Evolutionary conservation across 2,888 invertebrate species (phyloP).

Genomic region (Drosophila sordidapex): DNA sequence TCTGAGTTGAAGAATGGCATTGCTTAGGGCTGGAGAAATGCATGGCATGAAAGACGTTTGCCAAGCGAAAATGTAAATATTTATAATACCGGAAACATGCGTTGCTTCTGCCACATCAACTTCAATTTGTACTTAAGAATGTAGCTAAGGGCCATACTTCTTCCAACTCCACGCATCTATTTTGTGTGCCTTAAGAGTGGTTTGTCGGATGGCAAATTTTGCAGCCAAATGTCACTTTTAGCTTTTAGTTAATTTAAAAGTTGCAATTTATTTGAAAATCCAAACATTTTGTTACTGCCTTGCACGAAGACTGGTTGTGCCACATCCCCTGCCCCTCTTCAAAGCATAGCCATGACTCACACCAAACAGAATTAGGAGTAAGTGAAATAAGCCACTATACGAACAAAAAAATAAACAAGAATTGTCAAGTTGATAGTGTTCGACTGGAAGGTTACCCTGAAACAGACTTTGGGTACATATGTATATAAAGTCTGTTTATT

Average conservation of each 20-base stretch:
- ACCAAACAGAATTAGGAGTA: slow-evolving; percentile 28
- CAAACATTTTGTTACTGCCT: slow-evolving; percentile 39
- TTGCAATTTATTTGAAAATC: slow-evolving; percentile 72
- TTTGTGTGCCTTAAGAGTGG: neutral
- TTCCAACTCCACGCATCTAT: neutral
- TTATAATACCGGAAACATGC: slow-evolving; percentile 72
- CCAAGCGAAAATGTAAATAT: slow-evolving; percentile 79
- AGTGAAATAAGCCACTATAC: slow-evolving; percentile 36
- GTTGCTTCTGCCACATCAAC: slow-evolving; percentile 47
- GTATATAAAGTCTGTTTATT: neutral
- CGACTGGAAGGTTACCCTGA: slow-evolving; percentile 4
- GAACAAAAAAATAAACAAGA: neutral
- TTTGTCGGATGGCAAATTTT: neutral
- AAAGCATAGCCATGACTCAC: slow-evolving; percentile 50
- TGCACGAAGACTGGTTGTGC: neutral
- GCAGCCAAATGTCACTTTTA: slow-evolving; percentile 61
- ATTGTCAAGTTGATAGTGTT: neutral
- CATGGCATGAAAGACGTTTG: slow-evolving; percentile 70
- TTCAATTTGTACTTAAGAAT: slow-evolving; percentile 59
- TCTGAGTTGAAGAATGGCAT: slow-evolving; percentile 39
- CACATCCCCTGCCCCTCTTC: neutral
- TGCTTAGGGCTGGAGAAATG: slow-evolving; percentile 24
- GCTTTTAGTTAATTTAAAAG: slow-evolving; percentile 82
- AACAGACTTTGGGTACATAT: neutral
- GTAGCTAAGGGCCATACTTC: slow-evolving; percentile 20